Evolutionary conservation across 2,113 vertebrate genomes (phyloP).

Genomic region (Azemiops feae): DNA sequence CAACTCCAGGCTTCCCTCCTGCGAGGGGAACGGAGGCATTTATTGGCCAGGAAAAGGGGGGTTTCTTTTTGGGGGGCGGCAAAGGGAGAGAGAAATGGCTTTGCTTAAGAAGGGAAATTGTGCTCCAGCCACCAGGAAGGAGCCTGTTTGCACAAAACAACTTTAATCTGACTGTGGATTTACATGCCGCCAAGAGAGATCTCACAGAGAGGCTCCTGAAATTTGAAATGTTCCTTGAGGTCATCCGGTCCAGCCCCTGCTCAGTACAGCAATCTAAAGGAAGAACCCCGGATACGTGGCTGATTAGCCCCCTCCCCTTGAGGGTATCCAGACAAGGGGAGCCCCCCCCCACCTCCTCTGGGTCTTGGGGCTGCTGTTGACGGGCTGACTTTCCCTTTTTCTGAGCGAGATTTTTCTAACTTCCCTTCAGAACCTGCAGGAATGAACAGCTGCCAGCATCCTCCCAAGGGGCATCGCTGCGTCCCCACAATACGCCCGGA

Average conservation of each 20-base stretch:
- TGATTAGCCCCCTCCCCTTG: too few species aligned
- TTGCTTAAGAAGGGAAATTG: neutral
- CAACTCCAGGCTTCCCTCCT: neutral
- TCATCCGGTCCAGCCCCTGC: neutral
- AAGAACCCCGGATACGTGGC: neutral
- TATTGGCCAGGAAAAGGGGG: too few species aligned
- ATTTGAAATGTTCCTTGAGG: neutral
- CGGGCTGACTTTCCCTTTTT: neutral
- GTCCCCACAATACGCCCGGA: neutral
- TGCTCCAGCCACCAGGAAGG: neutral
- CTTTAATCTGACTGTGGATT: neutral
- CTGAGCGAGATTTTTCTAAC: neutral
- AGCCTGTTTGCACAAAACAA: neutral
- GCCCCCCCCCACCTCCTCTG: too few species aligned
- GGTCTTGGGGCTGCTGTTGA: neutral
- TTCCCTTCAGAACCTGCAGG: neutral
- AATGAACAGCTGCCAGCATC: neutral
- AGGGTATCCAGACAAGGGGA: too few species aligned
- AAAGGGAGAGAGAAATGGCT: neutral
- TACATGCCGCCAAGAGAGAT: neutral
- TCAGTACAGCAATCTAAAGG: neutral
- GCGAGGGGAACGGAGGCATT: neutral
- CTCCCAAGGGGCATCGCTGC: rapidly evolving
- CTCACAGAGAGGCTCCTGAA: neutral
- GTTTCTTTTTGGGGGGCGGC: rapidly evolving